These are phyloP conservation scores for Chiloscyllium plagiosum DNA, from an alignment of 2,113 vertebrate genomes.

Conservation along the genomic window DNA sequence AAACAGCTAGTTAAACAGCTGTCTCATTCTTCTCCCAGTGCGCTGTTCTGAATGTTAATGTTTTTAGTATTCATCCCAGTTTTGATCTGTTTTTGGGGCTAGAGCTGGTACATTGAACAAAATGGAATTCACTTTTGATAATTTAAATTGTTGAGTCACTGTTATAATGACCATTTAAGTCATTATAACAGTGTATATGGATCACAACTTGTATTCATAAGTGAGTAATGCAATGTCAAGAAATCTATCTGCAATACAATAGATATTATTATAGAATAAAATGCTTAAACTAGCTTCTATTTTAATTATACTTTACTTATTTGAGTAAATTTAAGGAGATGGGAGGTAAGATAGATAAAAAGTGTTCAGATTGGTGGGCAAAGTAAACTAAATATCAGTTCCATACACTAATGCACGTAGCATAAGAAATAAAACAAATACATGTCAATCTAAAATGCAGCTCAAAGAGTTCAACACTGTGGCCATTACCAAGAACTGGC, in stretches of 20 bases:
- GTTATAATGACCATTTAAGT: neutral
- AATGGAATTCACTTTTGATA: neutral
- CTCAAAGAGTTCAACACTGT: neutral
- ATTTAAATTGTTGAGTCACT: neutral
- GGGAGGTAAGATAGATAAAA: neutral
- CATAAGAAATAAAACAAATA: neutral
- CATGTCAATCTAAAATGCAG: neutral
- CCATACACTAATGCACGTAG: neutral
- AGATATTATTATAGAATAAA: neutral
- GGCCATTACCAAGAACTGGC: neutral
- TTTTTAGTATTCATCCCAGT: neutral
- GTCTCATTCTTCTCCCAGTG: neutral
- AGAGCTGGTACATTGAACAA: neutral
- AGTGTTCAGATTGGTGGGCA: neutral
- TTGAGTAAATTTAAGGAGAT: neutral
- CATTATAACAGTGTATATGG: neutral
- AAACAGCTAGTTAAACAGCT: neutral
- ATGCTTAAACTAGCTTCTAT: neutral
- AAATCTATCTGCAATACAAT: neutral
- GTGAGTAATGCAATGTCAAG: too few species aligned
- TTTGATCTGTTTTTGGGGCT: neutral
- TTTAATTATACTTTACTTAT: neutral
- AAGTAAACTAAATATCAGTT: neutral
- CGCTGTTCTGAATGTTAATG: neutral
- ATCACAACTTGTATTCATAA: neutral